Base-by-base conservation (phyloP, 2,113 vertebrate genomes). In the Grallaria varia region DNA sequence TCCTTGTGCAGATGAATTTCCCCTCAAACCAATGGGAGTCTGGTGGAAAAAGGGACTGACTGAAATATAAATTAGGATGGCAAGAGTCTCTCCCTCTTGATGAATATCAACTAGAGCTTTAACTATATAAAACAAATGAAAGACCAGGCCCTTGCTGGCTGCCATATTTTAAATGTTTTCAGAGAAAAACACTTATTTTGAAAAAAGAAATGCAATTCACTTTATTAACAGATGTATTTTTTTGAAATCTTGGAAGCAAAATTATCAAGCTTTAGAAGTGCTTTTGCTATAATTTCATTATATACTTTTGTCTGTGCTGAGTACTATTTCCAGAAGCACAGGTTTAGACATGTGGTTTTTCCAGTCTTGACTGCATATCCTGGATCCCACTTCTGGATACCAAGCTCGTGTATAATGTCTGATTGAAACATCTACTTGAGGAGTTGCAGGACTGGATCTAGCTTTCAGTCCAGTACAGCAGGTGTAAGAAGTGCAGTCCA, bases 151-250 rank as follows among this genome's bases (percentile, higher is more conserved):
- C 49, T 68, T 84, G 72, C 12, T 64, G 79, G 84, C 64, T 86
- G 73, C 49, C 28, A 10, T 84, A 87, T 94, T 87, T 94, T 49
- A 92, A 90, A 68, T 60, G 42, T 78, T 92, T 90, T 87, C 83
- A 81, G 76, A 95, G 64, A 96, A 95, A 73, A 83, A 96, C 64
- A 95, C 77, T 87, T 75, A 84, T 89, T 93, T 89, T 92, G 69
- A 86, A 90, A 84, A 81, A 90, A 81, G 74, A 87, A 96, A 93
- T 90, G 62, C 45, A 95, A 62, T 77, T 94, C 63, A 88, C 59
- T 66, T 91, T 90, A 80, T 72, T 80, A 96, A 88, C 24, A 90
- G 47, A 92, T 71, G 27, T 72, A 47, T 75, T 89, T 94, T 96
- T 96, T 77, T 90, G 0, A 71, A 93, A 80, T 73, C 59, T 39